Percentiles rank a stretch among this genome's conserved stretches.
Evolutionary conservation across 2,888 invertebrate species (phyloP).

Genomic region (Morpho deidamia): DNA sequence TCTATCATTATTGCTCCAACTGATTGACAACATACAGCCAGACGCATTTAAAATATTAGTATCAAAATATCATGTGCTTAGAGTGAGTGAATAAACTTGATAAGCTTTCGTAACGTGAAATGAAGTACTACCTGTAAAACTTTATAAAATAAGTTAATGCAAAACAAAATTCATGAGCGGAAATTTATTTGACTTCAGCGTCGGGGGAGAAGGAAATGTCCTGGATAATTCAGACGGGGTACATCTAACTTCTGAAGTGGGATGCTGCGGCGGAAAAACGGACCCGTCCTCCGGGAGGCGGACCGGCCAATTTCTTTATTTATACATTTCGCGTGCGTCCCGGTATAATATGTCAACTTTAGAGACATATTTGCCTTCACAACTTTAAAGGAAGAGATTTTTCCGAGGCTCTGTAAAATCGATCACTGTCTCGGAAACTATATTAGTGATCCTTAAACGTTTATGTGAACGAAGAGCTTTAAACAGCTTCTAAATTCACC

Average conservation of each 20-base stretch:
- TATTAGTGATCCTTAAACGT: too few species aligned
- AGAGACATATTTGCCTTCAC: background rate
- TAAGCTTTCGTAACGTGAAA: slow-evolving; percentile 1
- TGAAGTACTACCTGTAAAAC: slow-evolving; percentile 10
- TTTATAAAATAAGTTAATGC: slow-evolving; percentile 8
- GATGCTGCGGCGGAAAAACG: slow-evolving; percentile 9
- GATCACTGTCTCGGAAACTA: too few species aligned
- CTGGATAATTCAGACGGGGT: slow-evolving; percentile 19
- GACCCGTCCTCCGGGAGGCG: slow-evolving; percentile 3
- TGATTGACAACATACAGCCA: too few species aligned
- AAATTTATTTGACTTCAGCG: slow-evolving; percentile 19
- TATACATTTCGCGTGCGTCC: slow-evolving; percentile 1
- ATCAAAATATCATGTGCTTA: too few species aligned
- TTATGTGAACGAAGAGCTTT: too few species aligned
- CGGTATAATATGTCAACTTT: background rate
- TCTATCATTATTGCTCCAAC: too few species aligned
- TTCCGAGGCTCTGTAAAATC: too few species aligned
- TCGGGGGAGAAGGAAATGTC: slow-evolving; percentile 16
- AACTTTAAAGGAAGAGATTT: too few species aligned
- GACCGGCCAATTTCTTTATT: slow-evolving; percentile 3
- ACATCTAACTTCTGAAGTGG: slow-evolving; percentile 12
- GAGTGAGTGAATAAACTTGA: too few species aligned
- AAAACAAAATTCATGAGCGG: slow-evolving; percentile 17
- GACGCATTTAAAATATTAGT: too few species aligned
- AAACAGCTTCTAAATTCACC: too few species aligned